Evolutionary conservation across 2,113 vertebrate genomes (phyloP), one percentile per base, ranked within the genome.

Genomic region (Dicentrarchus labrax): DNA sequence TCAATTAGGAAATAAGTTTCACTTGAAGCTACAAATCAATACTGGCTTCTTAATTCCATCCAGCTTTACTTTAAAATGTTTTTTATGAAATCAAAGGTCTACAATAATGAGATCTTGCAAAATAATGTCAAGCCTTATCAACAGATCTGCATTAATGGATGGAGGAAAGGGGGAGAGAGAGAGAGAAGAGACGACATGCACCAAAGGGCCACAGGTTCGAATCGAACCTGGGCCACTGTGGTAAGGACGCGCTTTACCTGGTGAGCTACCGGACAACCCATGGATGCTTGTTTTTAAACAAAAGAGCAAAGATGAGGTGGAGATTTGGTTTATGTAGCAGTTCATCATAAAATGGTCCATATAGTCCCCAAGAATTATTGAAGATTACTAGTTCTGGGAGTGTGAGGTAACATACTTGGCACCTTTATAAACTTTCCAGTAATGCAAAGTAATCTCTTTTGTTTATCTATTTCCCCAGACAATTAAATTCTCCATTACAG

Each of bases 401-500:
- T 43, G 39, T n/a, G 47, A 30, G 65, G 60, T 70, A 69, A 86
- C 73, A 30, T 59, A 56, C 51, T 86, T 7, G 7, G 56, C 65
- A 84, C 57, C 75, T 88, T 90, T 79, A 88, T 84, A 86, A 88
- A 75, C 56, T 41, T 62, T 17, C 65, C 81, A 81, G 73, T 85
- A 88, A 87, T 83, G 72, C 67, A 86, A 81, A 83, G 68, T 86
- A 86, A 93, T 91, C 57, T 82, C 67, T 78, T 89, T 59, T 87
- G 83, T 93, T 91, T 84, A 89, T 91, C 82, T 62, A 68, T 78
- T 76, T 88, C 83, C 78, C 78, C 56, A 77, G 88, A 91, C 83
- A 92, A 91, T 92, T 88, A 88, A 84, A 87, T 87, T 85, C 85
- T 88, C 86, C 86, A 91, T 92, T 94, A 87, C 73, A 53, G 78